A percentile compares a stretch with the other conserved stretches of the same genome.
Conservation (phyloP, 2,888 invertebrate species). For the Lithophane leautieri region DNA sequence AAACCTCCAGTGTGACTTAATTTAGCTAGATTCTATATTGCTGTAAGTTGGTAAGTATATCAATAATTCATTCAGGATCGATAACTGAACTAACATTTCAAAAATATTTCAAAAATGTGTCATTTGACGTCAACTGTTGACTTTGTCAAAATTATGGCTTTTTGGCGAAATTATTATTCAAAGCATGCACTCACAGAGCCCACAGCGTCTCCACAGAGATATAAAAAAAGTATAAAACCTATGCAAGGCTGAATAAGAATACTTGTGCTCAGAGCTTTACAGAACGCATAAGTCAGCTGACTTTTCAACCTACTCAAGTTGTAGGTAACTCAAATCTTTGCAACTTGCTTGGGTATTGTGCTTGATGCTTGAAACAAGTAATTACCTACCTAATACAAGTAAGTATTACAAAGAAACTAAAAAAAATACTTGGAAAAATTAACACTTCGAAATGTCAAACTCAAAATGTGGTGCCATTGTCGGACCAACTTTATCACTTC, state of each 20-base stretch:
- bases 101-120: neutral
- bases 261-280: too few species aligned
- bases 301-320: neutral
- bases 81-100: neutral
- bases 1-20: too few species aligned
- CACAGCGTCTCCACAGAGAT: neutral
- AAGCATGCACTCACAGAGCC: constrained; percentile 6
- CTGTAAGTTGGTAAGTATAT: too few species aligned
- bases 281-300: constrained; percentile 28
- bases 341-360: neutral
- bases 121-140: neutral
- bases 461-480: constrained; percentile 27
- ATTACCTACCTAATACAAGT: neutral
- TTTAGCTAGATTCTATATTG: neutral
- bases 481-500: constrained; percentile 12
- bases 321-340: neutral
- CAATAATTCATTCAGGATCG: too few species aligned
- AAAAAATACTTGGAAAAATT: constrained; percentile 4
- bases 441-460: constrained; percentile 33
- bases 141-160: neutral
- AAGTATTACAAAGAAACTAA: neutral
- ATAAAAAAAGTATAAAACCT: constrained; percentile 2
- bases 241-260: constrained; percentile 15
- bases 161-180: constrained; percentile 31
- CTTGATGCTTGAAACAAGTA: neutral